Evolutionary conservation across 2,888 invertebrate genomes (phyloP), one percentile per base, ranked within the genome.

Genomic region (Philereme transversata): DNA sequence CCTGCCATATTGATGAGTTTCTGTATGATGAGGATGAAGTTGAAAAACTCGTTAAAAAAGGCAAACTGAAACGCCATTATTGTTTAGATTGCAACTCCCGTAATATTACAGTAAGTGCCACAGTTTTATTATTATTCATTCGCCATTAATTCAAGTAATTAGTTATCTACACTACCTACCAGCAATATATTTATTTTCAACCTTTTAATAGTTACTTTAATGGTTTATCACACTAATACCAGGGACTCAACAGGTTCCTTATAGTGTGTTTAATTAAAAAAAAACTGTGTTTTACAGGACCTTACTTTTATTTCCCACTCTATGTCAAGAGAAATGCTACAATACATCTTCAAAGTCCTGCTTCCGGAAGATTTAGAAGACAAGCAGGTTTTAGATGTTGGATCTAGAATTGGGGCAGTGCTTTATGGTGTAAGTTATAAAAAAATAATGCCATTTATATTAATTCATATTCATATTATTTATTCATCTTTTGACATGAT

Each of bases 401-500:
- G 96, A 5, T 96, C 96, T 10, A 90, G 96, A 76, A 83, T 96
- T 52, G 96, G 96, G 51, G 94, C 94, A 60, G 93, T 96, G 54
- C 85, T 96, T 6, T 96, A 94, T 88, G 95, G 94, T 65, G 95
- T 95, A 88, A 88, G 92, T 83, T 60, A 51, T 7, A 10, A 44
- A 9, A 52, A 22, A 22, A 22, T 3, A 22, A 22, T 22, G 22
- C 22, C 22, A 22, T 22, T 22, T 22, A 22, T 22, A 22, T 22
- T 22, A 22, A 22, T 22, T 22, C 22, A 22, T 22, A 22, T 22
- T 22, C 22, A 22, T 22, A 22, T 22, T 22, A 22, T 22, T 22
- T 22, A 22, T 22, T 22, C 22, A 22, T n/a, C n/a, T n/a, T n/a
- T n/a, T 22, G 22, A 22, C 22, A 22, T 22, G 1, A 3, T 22